phyloP scores from a whole-genome alignment of 53 echinoderm and acorn worm species.

The Arbacia lixula region DNA sequence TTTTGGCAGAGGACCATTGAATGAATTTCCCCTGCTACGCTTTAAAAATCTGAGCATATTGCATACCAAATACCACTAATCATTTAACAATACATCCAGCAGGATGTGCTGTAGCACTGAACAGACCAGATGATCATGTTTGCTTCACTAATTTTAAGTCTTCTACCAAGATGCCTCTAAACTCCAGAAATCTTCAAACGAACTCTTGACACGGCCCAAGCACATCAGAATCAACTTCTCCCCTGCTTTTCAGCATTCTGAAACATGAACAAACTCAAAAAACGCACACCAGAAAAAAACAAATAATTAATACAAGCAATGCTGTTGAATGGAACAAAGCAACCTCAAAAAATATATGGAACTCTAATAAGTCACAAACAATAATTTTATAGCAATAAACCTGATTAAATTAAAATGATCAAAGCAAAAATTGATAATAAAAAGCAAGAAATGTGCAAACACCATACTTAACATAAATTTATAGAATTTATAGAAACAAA shows the following conservation, averaged over 20 bases:
- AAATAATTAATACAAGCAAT: neutral
- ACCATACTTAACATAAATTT: neutral
- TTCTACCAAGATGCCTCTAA: neutral
- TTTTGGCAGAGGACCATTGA: too few relatives aligned
- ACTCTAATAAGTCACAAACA: neutral
- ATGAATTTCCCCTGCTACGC: too few relatives aligned
- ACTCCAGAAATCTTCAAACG: neutral
- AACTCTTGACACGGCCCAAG: neutral
- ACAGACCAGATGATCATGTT: too few relatives aligned
- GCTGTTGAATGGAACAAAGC: neutral
- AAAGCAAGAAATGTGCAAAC: neutral
- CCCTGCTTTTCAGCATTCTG: conserved; percentile 10
- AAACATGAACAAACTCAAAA: conserved; percentile 36
- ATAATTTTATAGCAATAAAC: neutral
- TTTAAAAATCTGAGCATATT: too few relatives aligned
- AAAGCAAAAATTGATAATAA: neutral
- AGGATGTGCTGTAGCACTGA: too few relatives aligned
- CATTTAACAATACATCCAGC: too few relatives aligned
- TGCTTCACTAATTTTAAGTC: too few relatives aligned
- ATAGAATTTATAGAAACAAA: neutral
- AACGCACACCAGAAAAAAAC: neutral
- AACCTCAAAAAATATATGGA: neutral
- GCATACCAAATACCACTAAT: too few relatives aligned
- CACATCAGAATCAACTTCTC: neutral
- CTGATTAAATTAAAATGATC: neutral